Evolutionary conservation across 2,113 vertebrate genomes (phyloP).

Genomic region (Falco punctatus): DNA sequence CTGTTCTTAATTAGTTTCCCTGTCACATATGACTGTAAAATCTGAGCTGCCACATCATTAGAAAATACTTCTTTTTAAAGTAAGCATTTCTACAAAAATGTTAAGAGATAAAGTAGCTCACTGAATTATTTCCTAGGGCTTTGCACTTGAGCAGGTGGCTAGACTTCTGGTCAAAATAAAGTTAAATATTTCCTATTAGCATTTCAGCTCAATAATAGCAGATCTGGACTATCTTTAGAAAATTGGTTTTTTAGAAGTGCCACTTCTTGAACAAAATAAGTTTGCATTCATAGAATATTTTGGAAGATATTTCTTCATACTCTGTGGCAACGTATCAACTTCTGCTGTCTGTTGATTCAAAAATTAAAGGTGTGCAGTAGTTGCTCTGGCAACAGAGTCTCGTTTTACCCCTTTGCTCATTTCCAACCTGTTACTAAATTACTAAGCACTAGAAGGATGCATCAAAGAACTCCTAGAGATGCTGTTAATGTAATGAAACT

Average conservation of each 20-base stretch:
- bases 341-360: constrained; percentile 72
- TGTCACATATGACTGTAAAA: neutral
- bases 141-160: neutral
- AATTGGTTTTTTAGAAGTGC: neutral
- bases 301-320: constrained; percentile 42
- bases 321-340: constrained; percentile 75
- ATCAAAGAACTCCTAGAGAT: constrained; percentile 85
- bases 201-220: neutral
- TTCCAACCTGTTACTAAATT: constrained; percentile 97
- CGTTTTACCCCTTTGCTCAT: constrained; percentile 89
- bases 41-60: neutral
- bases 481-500: constrained; percentile 88
- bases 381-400: constrained; percentile 88
- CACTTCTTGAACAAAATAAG: neutral
- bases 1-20: neutral
- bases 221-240: neutral
- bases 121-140: neutral
- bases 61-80: neutral
- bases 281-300: constrained; percentile 39
- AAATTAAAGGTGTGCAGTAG: constrained; percentile 78
- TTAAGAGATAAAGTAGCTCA: neutral
- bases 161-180: neutral
- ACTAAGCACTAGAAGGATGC: constrained; percentile 79
- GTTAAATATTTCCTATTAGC: neutral
- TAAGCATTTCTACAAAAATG: neutral